A percentile compares a stretch with the other conserved stretches of the same genome.
phyloP scores from a whole-genome alignment of 2,113 vertebrate genomes.

The Hemiprocne comata region DNA sequence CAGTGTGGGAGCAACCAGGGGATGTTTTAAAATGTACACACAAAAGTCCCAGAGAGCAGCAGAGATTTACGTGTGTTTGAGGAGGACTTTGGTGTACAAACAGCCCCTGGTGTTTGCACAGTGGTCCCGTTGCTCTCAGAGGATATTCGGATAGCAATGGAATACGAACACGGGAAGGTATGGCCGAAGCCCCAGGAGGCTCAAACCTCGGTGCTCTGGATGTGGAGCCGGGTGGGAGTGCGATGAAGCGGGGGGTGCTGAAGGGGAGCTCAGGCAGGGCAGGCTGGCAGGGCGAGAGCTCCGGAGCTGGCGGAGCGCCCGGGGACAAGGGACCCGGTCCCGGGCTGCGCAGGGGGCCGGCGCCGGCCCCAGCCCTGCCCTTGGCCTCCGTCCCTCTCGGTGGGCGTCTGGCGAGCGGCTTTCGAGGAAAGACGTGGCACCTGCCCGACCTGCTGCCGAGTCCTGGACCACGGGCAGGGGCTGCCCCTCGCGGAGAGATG shows the following conservation, averaged over 20 bases:
- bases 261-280: background rate
- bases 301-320: background rate
- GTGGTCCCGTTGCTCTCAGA: accelerated
- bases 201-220: background rate
- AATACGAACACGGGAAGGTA: accelerated
- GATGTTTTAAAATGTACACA: background rate
- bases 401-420: background rate
- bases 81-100: background rate
- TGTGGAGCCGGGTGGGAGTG: accelerated
- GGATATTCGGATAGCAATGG: accelerated
- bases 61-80: background rate
- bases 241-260: background rate
- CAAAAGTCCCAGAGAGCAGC: background rate
- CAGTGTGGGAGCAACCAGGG: background rate
- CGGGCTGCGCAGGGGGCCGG: background rate
- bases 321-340: background rate
- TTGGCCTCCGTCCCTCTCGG: background rate
- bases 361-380: background rate
- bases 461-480: too few species aligned
- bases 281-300: accelerated
- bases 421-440: background rate
- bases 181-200: accelerated
- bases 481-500: too few species aligned
- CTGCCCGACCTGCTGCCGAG: background rate
- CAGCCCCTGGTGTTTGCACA: background rate